Evolutionary conservation across 1,140 invertebrate species (phyloP), one percentile per base, ranked within the genome.

Genomic region (Tetramorium parvispinum): DNA sequence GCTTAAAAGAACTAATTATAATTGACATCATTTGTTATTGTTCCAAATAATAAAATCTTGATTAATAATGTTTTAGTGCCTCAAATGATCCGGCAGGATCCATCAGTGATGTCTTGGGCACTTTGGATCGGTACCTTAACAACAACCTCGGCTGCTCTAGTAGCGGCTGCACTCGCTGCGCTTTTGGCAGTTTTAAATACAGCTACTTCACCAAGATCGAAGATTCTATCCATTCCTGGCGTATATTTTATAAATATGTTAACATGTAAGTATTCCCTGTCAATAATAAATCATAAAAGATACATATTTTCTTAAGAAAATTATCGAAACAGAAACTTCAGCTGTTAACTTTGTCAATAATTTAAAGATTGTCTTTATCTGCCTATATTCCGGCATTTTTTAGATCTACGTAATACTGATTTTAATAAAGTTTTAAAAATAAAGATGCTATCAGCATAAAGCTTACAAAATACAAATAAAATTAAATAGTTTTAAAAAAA

Each of bases 111-210:
- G 94, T 96, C 96, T 65, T 97, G 97, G 93, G 96, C 96, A 16
- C 94, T 97, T 13, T 98, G 97, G 97, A 94, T 97, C 8, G 95
- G 96, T 3, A 97, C 97, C 0, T 95, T 98, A 40, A 95, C 96
- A 7, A 96, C 96, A 66, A 95, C 97, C 4, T 95, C 96, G n/a
- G 94, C 96, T 6, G 97, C 96, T 13, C 95, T 98, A 46, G 91
- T 97, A 11, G 97, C 97, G 91, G 96, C 97, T 13, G 95, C 97
- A 27, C 92, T 98, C 0, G 96, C 96, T 43, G 97, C 97, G 51
- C 95, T 97, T 37, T 97, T 98, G 92, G 96, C 97, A n/a, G 96
- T 97, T 46, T 96, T 98, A 65, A 98, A 98, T 92, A 97, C 97
- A 4, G 96, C 97, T 49, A 97, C 97, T 4, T 97, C 96, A 40